Evolutionary conservation across 2,113 vertebrate species (phyloP).

Genomic region (Uria lomvia): DNA sequence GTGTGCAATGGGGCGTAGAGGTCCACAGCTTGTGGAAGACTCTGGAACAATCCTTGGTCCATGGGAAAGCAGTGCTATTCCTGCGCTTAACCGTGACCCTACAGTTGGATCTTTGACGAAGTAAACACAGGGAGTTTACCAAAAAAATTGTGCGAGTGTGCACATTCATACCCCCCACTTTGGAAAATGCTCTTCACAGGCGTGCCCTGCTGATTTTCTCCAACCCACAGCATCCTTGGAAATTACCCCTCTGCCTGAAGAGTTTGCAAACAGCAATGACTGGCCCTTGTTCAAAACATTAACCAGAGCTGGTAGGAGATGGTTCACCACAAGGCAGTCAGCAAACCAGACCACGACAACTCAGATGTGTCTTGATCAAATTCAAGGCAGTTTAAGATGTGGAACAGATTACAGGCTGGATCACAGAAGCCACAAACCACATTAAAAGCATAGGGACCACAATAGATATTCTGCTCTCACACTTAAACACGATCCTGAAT

Average conservation of each 20-base stretch:
- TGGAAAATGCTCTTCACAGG: constrained; percentile 13
- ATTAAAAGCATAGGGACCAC: not conserved
- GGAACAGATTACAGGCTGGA: constrained; percentile 29
- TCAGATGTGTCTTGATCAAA: constrained; percentile 36
- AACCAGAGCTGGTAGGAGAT: constrained; percentile 1
- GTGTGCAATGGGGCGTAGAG: not conserved
- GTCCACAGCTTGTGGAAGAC: fast-evolving
- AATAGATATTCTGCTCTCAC: constrained; percentile 51
- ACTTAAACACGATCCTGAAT: not conserved
- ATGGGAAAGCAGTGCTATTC: not conserved
- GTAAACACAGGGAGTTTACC: not conserved
- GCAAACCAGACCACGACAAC: not conserved
- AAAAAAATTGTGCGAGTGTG: not conserved
- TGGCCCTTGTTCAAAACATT: constrained; percentile 23
- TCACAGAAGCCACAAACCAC: constrained; percentile 32
- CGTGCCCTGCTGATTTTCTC: not conserved
- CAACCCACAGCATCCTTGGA: not conserved
- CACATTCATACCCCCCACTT: not conserved
- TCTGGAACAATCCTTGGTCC: not conserved
- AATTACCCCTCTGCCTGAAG: not conserved
- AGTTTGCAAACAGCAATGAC: not conserved
- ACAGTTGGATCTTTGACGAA: not conserved
- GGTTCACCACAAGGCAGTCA: not conserved
- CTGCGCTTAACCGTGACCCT: not conserved
- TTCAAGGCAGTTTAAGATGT: constrained; percentile 11